Evolutionary conservation across 2,113 vertebrate genomes (phyloP).

Genomic region (Pituophis catenifer): DNA sequence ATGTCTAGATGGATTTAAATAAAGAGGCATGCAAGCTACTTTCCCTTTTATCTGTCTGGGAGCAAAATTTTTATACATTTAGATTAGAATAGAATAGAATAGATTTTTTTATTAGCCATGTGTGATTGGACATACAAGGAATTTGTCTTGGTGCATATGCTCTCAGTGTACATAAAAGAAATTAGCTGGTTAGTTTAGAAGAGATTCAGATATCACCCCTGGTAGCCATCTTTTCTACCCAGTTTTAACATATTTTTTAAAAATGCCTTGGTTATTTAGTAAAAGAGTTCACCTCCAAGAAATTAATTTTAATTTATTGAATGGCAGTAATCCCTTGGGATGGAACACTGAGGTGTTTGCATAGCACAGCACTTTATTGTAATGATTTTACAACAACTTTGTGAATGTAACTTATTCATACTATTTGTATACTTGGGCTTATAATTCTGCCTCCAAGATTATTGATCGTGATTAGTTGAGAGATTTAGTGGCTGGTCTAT

Average conservation of each 20-base stretch:
- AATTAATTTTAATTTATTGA: neutral
- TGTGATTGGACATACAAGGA: too few relatives aligned
- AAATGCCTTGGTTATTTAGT: neutral
- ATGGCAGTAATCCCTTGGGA: neutral
- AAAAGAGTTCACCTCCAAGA: neutral
- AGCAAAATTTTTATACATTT: slow-evolving; percentile 1
- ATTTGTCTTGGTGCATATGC: too few relatives aligned
- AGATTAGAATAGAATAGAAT: neutral
- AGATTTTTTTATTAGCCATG: too few relatives aligned
- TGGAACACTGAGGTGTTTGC: neutral
- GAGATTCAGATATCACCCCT: neutral
- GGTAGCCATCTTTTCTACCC: neutral
- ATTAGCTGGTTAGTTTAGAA: neutral
- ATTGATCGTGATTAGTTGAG: neutral
- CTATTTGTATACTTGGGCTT: neutral
- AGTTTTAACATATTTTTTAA: neutral
- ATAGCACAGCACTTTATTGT: neutral
- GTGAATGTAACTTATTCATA: neutral
- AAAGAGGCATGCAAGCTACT: neutral
- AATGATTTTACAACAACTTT: neutral
- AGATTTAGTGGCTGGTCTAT: neutral
- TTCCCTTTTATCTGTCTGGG: rapidly evolving
- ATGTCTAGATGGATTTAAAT: rapidly evolving
- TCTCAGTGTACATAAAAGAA: too few relatives aligned
- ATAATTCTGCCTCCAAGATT: neutral